A percentile compares a stretch with the other conserved stretches of the same genome.
phyloP scores from a whole-genome alignment of 2,888 invertebrate genomes.

The Saturnia pavonia region DNA sequence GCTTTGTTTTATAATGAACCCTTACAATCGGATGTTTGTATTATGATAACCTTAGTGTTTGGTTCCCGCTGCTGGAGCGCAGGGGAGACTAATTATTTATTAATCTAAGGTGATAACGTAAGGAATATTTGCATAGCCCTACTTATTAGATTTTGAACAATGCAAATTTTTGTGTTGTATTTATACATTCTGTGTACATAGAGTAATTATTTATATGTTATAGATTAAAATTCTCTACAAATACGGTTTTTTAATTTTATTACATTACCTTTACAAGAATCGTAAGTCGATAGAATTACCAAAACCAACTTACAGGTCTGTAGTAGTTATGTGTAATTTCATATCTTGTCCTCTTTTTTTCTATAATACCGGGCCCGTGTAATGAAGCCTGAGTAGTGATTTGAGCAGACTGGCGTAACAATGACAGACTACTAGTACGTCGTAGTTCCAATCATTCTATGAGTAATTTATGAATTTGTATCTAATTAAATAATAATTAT shows the following conservation, averaged over 20 bases:
- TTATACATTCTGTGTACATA: conserved; percentile 63
- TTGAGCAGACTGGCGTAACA: not conserved
- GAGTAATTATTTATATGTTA: conserved; percentile 69
- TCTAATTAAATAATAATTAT: not conserved
- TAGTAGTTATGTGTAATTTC: not conserved
- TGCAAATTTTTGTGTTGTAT: conserved; percentile 59
- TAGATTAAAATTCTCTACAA: conserved; percentile 53
- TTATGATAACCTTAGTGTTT: too few relatives aligned
- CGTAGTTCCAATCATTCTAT: not conserved
- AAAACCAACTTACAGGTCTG: not conserved
- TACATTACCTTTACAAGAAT: not conserved
- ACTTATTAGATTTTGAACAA: conserved; percentile 9
- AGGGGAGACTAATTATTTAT: too few relatives aligned
- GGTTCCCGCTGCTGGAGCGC: too few relatives aligned
- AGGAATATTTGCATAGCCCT: conserved; percentile 1
- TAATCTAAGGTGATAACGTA: too few relatives aligned
- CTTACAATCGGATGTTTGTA: conserved; percentile 2
- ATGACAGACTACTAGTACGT: not conserved
- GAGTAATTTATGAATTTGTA: not conserved
- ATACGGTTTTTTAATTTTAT: conserved; percentile 15
- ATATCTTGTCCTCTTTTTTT: not conserved
- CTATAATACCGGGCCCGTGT: not conserved
- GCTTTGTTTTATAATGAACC: not conserved
- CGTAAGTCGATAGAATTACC: not conserved
- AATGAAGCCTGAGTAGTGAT: not conserved